phyloP scores from a whole-genome alignment of 2,113 vertebrate genomes.

The Anolis carolinensis region DNA sequence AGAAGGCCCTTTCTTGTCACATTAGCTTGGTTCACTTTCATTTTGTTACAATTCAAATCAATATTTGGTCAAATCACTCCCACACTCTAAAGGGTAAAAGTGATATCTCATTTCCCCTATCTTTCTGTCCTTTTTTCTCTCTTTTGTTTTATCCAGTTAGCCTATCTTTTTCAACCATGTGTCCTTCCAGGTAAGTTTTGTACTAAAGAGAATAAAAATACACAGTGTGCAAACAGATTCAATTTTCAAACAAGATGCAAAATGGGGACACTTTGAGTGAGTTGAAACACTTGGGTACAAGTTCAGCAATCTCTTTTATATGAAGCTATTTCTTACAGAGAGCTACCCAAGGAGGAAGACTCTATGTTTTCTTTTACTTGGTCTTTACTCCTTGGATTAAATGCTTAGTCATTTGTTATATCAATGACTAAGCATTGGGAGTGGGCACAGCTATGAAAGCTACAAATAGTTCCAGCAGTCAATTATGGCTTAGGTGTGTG shows the following conservation, averaged over 20 bases:
- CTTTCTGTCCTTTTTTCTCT: background rate
- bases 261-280: background rate
- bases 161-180: too few relatives aligned
- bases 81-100: constrained; percentile 5
- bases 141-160: background rate
- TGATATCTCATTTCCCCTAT: background rate
- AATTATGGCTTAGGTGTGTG: too few relatives aligned
- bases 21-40: constrained; percentile 49
- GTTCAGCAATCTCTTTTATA: background rate
- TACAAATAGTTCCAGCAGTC: too few relatives aligned
- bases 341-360: background rate
- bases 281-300: background rate
- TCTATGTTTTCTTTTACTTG: background rate
- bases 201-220: background rate
- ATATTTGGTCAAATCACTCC: constrained; percentile 38
- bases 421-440: background rate
- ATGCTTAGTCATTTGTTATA: too few relatives aligned
- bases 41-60: constrained; percentile 44
- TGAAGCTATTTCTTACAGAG: background rate
- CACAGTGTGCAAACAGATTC: background rate
- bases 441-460: background rate
- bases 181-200: too few relatives aligned
- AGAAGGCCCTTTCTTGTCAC: constrained; percentile 19
- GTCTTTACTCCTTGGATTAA: background rate
- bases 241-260: background rate